A percentile compares a stretch with the other conserved stretches of the same genome.
Conservation (phyloP, 2,113 vertebrate species). For the Casuarius casuarius region DNA sequence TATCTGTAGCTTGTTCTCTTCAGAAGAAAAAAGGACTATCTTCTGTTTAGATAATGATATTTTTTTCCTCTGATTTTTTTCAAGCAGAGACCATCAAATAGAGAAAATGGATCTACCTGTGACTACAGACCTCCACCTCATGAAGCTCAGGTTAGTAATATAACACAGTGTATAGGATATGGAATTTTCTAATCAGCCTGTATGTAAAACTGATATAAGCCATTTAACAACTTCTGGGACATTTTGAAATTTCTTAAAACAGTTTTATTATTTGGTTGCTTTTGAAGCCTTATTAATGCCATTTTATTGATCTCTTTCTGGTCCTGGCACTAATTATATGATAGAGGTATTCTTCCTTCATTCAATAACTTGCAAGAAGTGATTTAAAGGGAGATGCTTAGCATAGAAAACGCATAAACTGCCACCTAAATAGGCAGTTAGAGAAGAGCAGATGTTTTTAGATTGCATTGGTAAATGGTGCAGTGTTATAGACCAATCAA, state of each 20-base stretch:
- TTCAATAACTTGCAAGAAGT: slow-evolving; percentile 61
- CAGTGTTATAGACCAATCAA: slow-evolving; percentile 58
- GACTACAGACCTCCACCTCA: not conserved
- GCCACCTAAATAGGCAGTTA: slow-evolving; percentile 66
- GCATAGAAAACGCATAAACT: slow-evolving; percentile 73
- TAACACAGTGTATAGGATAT: not conserved
- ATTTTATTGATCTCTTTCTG: slow-evolving; percentile 62
- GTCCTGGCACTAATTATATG: slow-evolving; percentile 54
- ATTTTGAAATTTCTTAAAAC: not conserved
- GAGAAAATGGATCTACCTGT: slow-evolving; percentile 19
- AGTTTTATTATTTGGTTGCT: slow-evolving; percentile 50
- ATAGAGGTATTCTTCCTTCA: slow-evolving; percentile 45
- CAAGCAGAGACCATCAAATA: slow-evolving; percentile 8
- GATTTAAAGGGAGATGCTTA: slow-evolving; percentile 59
- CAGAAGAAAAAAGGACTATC: slow-evolving; percentile 9
- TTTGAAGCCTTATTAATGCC: slow-evolving; percentile 63
- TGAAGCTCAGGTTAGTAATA: not conserved
- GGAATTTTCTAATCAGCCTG: not conserved
- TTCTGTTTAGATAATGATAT: slow-evolving; percentile 42
- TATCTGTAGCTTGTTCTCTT: slow-evolving; percentile 38
- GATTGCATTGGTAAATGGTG: slow-evolving; percentile 46
- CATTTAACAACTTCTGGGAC: not conserved
- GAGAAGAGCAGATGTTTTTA: slow-evolving; percentile 60
- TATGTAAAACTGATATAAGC: not conserved
- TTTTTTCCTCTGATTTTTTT: slow-evolving; percentile 49